phyloP scores from a whole-genome alignment of 2,797 vertebrate genomes.

The Echiichthys vipera region DNA sequence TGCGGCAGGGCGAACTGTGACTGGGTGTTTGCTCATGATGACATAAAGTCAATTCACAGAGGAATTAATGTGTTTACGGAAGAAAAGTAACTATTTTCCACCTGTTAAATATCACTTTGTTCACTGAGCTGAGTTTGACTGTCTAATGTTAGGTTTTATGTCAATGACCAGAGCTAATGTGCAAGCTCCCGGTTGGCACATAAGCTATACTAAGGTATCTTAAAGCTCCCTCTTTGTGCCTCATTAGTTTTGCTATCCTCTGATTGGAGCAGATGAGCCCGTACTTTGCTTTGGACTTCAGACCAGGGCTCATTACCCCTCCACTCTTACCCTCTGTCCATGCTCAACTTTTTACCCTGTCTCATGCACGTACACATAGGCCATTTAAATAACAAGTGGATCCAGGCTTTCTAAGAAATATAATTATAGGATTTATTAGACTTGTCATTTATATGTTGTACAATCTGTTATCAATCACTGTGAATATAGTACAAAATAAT shows the following conservation, averaged over 20 bases:
- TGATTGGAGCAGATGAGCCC: conserved; percentile 79
- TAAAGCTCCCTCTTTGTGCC: conserved; percentile 59
- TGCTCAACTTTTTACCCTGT: conserved; percentile 8
- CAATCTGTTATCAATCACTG: conserved; percentile 42
- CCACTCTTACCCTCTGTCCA: conserved; percentile 44
- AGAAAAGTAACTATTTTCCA: conserved; percentile 53
- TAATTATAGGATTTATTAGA: conserved; percentile 44
- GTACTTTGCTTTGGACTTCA: conserved; percentile 73
- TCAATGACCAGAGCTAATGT: conserved; percentile 70
- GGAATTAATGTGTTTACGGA: conserved; percentile 63
- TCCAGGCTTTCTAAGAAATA: conserved; percentile 23
- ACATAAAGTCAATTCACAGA: conserved; percentile 48
- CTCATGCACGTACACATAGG: neutral
- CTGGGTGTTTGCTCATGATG: conserved; percentile 45
- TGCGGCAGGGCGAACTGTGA: conserved; percentile 18
- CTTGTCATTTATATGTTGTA: conserved; percentile 28
- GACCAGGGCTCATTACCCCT: conserved; percentile 73
- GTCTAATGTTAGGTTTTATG: conserved; percentile 70
- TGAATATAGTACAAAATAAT: too few relatives aligned
- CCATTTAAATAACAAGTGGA: conserved; percentile 20
- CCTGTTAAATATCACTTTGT: conserved; percentile 57
- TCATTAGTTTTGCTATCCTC: conserved; percentile 75
- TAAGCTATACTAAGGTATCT: conserved; percentile 50
- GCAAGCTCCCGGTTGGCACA: conserved; percentile 43
- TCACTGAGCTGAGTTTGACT: conserved; percentile 62